phyloP scores from a whole-genome alignment of 2,888 invertebrate genomes.

The Agrochola lychnidis region DNA sequence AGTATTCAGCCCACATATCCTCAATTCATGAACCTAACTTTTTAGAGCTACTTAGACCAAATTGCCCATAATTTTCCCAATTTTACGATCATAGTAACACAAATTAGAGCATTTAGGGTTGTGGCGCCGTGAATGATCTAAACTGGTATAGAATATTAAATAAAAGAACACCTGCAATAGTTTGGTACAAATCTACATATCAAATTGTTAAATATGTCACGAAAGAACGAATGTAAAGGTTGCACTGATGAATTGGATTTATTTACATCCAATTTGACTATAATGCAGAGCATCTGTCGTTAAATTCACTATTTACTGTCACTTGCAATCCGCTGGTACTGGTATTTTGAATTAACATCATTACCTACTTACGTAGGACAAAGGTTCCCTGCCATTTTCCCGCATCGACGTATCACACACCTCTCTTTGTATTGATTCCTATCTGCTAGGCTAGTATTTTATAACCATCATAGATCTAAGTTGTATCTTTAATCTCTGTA shows the following conservation, averaged over 20 bases:
- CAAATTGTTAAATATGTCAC: conserved; percentile 53
- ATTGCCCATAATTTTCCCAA: conserved; percentile 32
- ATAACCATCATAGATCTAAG: not conserved
- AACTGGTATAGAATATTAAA: conserved; percentile 57
- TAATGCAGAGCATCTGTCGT: conserved; percentile 22
- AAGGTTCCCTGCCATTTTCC: not conserved
- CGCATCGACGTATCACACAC: not conserved
- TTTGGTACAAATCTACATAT: conserved; percentile 29
- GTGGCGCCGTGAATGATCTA: not conserved
- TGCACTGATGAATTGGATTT: conserved; percentile 40
- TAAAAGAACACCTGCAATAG: conserved; percentile 32
- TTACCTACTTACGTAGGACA: not conserved
- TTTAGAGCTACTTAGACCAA: conserved; percentile 32
- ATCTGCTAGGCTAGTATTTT: not conserved
- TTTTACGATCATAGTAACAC: conserved; percentile 42
- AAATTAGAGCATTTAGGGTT: conserved; percentile 48
- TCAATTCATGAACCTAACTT: conserved; percentile 19
- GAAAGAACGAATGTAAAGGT: conserved; percentile 47
- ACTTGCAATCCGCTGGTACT: conserved; percentile 10
- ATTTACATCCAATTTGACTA: conserved; percentile 46
- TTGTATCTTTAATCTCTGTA: not conserved
- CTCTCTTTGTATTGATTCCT: not conserved
- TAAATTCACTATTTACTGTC: conserved; percentile 16
- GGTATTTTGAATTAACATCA: conserved; percentile 30
- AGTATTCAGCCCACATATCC: conserved; percentile 43